These are phyloP conservation scores for Sylvia borin DNA, from an alignment of 2,797 vertebrate species.

Conservation along the genomic window DNA sequence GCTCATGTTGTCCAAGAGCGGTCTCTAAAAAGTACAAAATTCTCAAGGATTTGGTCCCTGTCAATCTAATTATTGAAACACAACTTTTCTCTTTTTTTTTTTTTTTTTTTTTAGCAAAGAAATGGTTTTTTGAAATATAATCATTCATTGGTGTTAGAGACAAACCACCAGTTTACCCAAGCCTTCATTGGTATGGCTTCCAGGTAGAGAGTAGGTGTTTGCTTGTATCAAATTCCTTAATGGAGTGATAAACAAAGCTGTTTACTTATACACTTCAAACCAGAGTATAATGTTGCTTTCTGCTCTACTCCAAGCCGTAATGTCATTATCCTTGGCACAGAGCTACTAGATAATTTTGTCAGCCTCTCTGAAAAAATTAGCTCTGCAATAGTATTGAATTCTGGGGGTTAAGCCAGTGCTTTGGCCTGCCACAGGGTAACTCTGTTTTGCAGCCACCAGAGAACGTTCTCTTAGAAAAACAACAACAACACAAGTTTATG, in stretches of 20 bases:
- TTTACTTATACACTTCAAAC: constrained; percentile 34
- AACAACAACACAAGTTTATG: constrained; percentile 67
- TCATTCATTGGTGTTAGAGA: background rate
- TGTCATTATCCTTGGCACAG: constrained; percentile 27
- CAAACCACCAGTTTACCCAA: background rate
- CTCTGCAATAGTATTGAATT: background rate
- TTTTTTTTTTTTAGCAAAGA: background rate
- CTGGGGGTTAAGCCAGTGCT: background rate
- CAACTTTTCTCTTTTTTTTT: background rate
- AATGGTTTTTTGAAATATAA: background rate
- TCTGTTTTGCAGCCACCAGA: constrained; percentile 4
- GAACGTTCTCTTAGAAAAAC: constrained; percentile 44
- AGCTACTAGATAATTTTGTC: constrained; percentile 17
- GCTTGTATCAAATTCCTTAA: constrained; percentile 21
- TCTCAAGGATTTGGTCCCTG: background rate
- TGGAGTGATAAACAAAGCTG: constrained; percentile 24
- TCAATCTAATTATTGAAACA: background rate
- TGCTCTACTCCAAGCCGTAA: background rate
- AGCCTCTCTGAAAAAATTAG: constrained; percentile 29
- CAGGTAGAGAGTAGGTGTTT: background rate
- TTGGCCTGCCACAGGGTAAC: background rate
- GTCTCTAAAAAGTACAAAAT: background rate
- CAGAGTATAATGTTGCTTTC: background rate
- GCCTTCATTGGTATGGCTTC: background rate
- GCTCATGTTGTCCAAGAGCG: background rate